Percentiles rank a stretch among this genome's conserved stretches.
These are phyloP conservation scores for Enteromius fasciolatus DNA, from an alignment of 2,797 vertebrate genomes.

Conservation along the genomic window DNA sequence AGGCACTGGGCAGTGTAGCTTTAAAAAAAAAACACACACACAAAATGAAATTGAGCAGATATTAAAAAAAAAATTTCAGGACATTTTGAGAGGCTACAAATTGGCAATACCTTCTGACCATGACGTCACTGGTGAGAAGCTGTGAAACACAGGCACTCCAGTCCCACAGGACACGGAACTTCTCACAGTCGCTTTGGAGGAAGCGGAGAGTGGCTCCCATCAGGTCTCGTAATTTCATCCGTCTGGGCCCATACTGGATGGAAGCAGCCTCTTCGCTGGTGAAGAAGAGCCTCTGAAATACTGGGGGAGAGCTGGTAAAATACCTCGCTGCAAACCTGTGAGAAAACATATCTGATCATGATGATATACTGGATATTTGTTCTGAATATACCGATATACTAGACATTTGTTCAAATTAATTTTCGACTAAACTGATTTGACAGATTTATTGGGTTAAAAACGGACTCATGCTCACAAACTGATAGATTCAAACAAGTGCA, in stretches of 20 bases:
- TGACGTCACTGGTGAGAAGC: constrained; percentile 91
- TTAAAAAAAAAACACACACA: constrained; percentile 27
- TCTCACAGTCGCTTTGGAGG: constrained; percentile 85
- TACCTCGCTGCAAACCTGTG: constrained; percentile 90
- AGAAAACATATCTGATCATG: neutral
- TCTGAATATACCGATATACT: neutral
- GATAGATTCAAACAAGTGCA: too few species aligned
- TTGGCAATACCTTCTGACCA: constrained; percentile 86
- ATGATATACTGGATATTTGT: neutral
- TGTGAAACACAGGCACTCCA: constrained; percentile 97
- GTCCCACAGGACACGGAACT: constrained; percentile 91
- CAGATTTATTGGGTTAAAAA: neutral
- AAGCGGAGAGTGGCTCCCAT: constrained; percentile 95
- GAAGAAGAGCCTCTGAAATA: constrained; percentile 95
- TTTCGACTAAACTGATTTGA: neutral
- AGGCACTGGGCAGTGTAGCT: constrained; percentile 96
- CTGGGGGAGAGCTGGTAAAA: constrained; percentile 87
- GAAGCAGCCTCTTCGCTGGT: constrained; percentile 89
- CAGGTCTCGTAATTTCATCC: constrained; percentile 96
- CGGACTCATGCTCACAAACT: too few species aligned
- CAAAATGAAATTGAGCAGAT: neutral
- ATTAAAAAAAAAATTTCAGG: too few species aligned
- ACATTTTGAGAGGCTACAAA: neutral
- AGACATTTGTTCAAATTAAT: too few species aligned
- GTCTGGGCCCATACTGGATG: constrained; percentile 89